These are phyloP conservation scores for Phylloscopus trochiloides DNA, from an alignment of 2,113 vertebrate genomes.

Conservation along the genomic window DNA sequence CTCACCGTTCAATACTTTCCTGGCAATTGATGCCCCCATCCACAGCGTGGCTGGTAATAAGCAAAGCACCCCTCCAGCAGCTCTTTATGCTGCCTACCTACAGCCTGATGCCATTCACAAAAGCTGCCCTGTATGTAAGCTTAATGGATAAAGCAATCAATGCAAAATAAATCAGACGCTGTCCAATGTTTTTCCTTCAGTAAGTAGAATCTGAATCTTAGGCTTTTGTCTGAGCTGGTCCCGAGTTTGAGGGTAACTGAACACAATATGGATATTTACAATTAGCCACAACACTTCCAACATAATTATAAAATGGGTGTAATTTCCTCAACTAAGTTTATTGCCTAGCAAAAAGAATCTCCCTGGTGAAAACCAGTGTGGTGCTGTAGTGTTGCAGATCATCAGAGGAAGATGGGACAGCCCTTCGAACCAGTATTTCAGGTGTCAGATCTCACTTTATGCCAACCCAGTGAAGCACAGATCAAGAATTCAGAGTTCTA, in stretches of 20 bases:
- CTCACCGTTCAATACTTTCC: not conserved
- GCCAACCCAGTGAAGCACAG: not conserved
- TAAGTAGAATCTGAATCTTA: not conserved
- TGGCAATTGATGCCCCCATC: not conserved
- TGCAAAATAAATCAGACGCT: not conserved
- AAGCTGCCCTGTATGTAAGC: not conserved
- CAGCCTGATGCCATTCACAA: not conserved
- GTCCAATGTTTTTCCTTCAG: not conserved
- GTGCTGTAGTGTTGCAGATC: not conserved
- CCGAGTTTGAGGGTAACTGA: not conserved
- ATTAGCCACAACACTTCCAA: not conserved
- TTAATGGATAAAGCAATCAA: constrained; percentile 49
- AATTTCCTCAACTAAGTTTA: not conserved
- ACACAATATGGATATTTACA: not conserved
- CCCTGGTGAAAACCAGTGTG: not conserved
- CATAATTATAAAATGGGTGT: not conserved
- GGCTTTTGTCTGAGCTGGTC: not conserved
- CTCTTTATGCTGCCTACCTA: not conserved
- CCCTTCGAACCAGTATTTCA: not conserved
- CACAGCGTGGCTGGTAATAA: not conserved
- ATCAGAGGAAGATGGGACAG: not conserved
- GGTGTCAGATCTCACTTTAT: not conserved
- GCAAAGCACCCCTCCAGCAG: not conserved
- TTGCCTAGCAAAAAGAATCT: not conserved
- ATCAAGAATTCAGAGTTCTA: not conserved